Base-by-base conservation (phyloP, 2,888 invertebrate species). In the Nemotelus pantherinus region DNA sequence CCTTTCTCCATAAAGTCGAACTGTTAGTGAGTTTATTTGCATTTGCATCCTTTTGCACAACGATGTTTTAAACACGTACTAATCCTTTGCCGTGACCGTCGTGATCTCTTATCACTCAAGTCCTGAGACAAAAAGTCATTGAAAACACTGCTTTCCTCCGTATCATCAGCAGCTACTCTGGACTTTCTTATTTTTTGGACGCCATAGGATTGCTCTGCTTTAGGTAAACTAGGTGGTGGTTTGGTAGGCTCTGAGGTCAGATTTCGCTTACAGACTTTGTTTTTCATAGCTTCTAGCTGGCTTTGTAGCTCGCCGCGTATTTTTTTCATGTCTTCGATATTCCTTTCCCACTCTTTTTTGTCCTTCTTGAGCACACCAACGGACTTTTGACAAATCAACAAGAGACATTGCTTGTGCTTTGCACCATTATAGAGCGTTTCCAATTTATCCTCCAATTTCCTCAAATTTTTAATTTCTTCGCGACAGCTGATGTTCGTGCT, bases 371-470 rank as follows among this genome's bases (percentile, higher is more conserved):
- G 25, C 9, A 39, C 39, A n/a, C 10, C 39, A 3, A 67, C 47
- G 9, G 65, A 45, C 3, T 7, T 44, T n/a, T 67, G 45, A 39
- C 65, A 67, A 10, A 67, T 67, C n/a, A 47, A n/a, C 47, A 67
- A 47, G 3, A 67, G 48, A n/a, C 65, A 45, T n/a, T 67, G 25
- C 65, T 67, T 67, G 47, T 67, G 65, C 3, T 45, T 48, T 45
- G 48, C 47, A 39, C 65, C 65, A 25, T 67, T 67, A 48, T 67
- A 67, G 10, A 67, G 47, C 9, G 47, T 67, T 44, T 67, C 65
- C 4, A 67, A n/a, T 25, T 67, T 67, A 10, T 67, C 65, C n/a
- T 67, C 65, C n/a, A 67, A 48, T 6, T 45, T 67, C 39, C 47
- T 10, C 7, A 67, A 10, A 47, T 67, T 67, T 10, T 47, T 9